Conservation (phyloP, 2,113 vertebrate species). For the Dicrurus megarhynchus region DNA sequence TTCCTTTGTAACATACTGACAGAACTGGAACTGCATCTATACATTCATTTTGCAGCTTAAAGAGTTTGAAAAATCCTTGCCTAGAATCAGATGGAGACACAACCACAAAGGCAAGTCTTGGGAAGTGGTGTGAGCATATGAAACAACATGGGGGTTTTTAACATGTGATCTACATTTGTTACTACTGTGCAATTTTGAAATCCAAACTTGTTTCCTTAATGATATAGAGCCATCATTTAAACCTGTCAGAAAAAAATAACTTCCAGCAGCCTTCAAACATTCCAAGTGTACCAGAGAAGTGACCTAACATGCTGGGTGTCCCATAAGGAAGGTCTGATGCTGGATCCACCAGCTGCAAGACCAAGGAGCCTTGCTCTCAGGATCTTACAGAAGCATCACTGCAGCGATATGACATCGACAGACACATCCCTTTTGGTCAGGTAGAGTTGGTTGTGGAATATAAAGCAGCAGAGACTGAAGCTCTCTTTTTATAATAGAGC, state of each 20-base stretch:
- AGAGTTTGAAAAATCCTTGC: not conserved
- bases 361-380: not conserved
- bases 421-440: not conserved
- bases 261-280: not conserved
- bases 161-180: not conserved
- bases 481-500: not conserved
- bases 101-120: not conserved
- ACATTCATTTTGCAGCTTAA: not conserved
- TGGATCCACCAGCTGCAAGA: not conserved
- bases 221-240: not conserved
- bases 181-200: not conserved
- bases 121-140: not conserved
- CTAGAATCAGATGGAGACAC: not conserved
- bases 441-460: not conserved
- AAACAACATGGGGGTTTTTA: accelerated
- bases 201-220: not conserved
- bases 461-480: not conserved
- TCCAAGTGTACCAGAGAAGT: not conserved
- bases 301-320: not conserved
- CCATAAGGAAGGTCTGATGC: not conserved
- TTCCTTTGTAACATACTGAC: not conserved
- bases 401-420: not conserved
- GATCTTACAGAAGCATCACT: not conserved
- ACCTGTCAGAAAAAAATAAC: not conserved
- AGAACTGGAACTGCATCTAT: not conserved